Percentiles rank a stretch among this genome's conserved stretches.
Conservation (phyloP, 2,888 invertebrate species). For the Harmothoe impar region DNA sequence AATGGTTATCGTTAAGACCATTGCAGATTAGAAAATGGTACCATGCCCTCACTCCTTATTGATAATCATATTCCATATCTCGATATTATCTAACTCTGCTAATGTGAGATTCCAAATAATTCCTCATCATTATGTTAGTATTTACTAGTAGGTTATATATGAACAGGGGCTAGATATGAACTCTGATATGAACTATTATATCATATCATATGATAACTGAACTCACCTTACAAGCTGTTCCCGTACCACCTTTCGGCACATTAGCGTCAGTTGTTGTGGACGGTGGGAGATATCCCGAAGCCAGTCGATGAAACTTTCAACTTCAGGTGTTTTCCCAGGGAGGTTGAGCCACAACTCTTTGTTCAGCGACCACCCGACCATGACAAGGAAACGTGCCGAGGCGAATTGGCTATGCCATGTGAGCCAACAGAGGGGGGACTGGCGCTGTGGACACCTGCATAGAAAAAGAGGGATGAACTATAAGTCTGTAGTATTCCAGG, state of each 20-base stretch:
- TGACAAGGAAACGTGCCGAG: constrained; percentile 75
- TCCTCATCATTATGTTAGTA: no score
- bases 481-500: no score
- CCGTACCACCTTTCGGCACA: constrained; percentile 31
- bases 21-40: no score
- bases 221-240: not conserved
- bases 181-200: no score
- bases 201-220: no score
- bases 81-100: not conserved
- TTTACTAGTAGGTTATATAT: no score
- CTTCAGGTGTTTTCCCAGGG: constrained; percentile 72
- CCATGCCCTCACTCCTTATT: no score
- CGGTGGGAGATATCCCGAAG: constrained; percentile 65
- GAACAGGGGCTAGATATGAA: no score
- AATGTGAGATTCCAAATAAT: no score
- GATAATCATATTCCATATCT: not conserved
- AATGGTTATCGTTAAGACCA: no score
- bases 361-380: constrained; percentile 76
- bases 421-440: constrained; percentile 77
- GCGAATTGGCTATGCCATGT: constrained; percentile 75
- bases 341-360: constrained; percentile 74
- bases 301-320: constrained; percentile 68
- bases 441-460: constrained; percentile 66
- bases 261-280: constrained; percentile 42
- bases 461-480: not conserved